Conservation (phyloP, 1,140 invertebrate species). For the Dendroctonus valens region DNA sequence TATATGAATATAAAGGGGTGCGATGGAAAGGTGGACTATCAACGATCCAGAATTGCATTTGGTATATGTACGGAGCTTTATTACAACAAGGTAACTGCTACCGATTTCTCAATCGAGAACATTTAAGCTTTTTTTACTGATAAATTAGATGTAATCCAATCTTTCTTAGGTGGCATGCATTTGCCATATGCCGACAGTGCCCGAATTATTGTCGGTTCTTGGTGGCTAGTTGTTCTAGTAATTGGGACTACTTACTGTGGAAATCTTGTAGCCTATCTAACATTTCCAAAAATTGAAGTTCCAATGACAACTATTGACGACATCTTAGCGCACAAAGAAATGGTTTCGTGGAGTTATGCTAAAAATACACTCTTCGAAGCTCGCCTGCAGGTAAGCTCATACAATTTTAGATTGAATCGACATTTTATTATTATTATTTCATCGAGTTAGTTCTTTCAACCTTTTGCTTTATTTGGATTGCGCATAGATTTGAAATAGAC, state of each 20-base stretch:
- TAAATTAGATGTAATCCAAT: not conserved
- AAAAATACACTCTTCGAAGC: constrained; percentile 72
- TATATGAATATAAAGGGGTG: constrained; percentile 62
- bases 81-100: constrained; percentile 76
- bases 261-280: constrained; percentile 89
- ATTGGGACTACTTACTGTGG: constrained; percentile 90
- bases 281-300: constrained; percentile 82
- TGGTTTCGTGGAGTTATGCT: constrained; percentile 72
- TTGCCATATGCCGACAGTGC: constrained; percentile 81
- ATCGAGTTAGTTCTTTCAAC: not conserved
- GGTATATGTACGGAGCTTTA: constrained; percentile 88
- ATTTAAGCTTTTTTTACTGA: not conserved
- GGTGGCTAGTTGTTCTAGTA: constrained; percentile 91
- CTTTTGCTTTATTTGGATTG: too few species aligned
- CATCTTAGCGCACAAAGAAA: constrained; percentile 60
- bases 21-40: constrained; percentile 61
- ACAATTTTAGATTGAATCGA: not conserved
- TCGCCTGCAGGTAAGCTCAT: constrained; percentile 56
- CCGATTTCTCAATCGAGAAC: not conserved
- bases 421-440: not conserved
- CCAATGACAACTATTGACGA: constrained; percentile 73
- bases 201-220: constrained; percentile 83
- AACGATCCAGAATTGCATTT: constrained; percentile 74
- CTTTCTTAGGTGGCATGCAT: constrained; percentile 73
- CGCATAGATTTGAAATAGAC: too few species aligned